A percentile compares a stretch with the other conserved stretches of the same genome.
Conservation (phyloP, 2,888 invertebrate species). For the Heliconius erato region DNA sequence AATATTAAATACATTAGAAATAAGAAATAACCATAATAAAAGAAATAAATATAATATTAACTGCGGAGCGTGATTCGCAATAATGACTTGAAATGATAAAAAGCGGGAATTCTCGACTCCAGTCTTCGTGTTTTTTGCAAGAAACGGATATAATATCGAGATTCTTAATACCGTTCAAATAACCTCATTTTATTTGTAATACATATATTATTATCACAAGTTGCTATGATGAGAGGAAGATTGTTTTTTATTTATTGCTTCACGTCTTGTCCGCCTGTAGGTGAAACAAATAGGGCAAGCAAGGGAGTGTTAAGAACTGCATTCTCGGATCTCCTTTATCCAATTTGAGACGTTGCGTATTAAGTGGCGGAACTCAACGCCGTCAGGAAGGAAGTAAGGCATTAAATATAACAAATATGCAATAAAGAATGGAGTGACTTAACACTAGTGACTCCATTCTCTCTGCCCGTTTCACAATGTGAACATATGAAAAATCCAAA, state of each 20-base stretch:
- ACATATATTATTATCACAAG: background rate
- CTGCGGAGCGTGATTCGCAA: background rate
- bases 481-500: too few relatives aligned
- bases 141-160: conserved; percentile 18
- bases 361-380: background rate
- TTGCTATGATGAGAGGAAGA: too few relatives aligned
- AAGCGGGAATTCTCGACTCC: conserved; percentile 1
- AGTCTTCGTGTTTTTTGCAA: background rate
- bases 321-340: background rate
- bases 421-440: too few relatives aligned
- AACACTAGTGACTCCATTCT: too few relatives aligned
- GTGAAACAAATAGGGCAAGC: background rate
- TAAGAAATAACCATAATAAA: background rate
- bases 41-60: conserved; percentile 6
- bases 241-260: background rate
- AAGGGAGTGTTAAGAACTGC: background rate
- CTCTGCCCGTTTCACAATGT: too few relatives aligned
- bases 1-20: conserved; percentile 7
- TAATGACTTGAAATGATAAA: conserved; percentile 13
- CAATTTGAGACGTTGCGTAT: background rate
- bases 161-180: conserved; percentile 15
- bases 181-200: conserved; percentile 10
- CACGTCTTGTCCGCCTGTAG: background rate
- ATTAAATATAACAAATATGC: too few relatives aligned
- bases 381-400: too few relatives aligned